Conservation (phyloP, 2,113 vertebrate genomes). For the Anas platyrhynchos region DNA sequence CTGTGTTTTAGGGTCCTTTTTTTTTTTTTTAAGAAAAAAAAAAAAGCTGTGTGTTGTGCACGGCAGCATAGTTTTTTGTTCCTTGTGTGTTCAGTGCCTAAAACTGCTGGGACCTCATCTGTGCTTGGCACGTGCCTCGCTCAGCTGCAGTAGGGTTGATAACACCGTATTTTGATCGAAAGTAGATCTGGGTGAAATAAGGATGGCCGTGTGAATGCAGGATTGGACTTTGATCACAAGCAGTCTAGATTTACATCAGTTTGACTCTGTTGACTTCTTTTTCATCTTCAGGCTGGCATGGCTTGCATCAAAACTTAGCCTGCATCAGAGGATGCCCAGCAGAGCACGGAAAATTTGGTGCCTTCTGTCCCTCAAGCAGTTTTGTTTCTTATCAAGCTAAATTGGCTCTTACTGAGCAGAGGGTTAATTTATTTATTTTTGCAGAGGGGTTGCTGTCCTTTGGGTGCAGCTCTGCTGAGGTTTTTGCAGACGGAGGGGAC, state of each 20-base stretch:
- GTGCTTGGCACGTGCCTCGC: background rate
- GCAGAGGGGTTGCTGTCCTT: background rate
- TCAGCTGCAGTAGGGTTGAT: background rate
- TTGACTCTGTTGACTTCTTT: background rate
- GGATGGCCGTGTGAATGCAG: background rate
- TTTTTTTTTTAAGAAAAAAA: too few species aligned
- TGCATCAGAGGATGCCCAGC: background rate
- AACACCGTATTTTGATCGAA: accelerated
- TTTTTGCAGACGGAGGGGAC: background rate
- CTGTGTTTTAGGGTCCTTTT: background rate
- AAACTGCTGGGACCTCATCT: background rate
- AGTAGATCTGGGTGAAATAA: background rate
- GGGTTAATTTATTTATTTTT: background rate
- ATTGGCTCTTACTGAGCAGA: background rate
- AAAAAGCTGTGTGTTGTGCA: background rate
- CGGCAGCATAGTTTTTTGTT: background rate
- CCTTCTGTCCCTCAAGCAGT: background rate
- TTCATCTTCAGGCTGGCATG: background rate
- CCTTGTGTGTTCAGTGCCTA: background rate
- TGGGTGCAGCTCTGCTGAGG: background rate
- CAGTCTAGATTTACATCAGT: background rate
- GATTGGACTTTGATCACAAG: background rate
- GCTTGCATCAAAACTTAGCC: background rate
- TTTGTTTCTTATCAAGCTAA: background rate
- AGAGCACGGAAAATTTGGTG: background rate